A percentile compares a stretch with the other conserved stretches of the same genome.
phyloP scores from a whole-genome alignment of 2,113 vertebrate genomes.

The Sceloporus undulatus region DNA sequence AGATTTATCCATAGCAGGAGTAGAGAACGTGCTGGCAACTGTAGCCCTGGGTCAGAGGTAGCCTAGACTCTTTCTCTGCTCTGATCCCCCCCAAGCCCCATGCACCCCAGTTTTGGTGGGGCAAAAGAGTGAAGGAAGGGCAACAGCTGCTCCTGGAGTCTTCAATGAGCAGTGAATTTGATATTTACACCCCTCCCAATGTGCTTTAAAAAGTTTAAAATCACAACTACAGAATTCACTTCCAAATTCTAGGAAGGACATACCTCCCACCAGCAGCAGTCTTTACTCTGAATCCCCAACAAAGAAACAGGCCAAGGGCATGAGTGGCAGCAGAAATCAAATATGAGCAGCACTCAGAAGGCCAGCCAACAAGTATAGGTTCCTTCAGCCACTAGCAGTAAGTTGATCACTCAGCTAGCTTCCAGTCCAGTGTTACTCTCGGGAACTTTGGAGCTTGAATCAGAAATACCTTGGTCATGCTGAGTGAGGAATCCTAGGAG shows the following conservation, averaged over 20 bases:
- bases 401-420: neutral
- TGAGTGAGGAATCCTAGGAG: neutral
- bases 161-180: no score
- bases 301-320: neutral
- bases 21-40: neutral
- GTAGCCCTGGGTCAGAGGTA: no score
- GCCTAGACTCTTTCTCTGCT: neutral
- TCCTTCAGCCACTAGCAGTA: neutral
- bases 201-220: neutral
- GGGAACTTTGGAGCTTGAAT: neutral
- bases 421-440: neutral
- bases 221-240: neutral
- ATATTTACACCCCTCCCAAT: neutral
- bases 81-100: neutral
- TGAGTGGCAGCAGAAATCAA: neutral
- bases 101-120: neutral
- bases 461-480: neutral
- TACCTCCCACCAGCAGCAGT: neutral
- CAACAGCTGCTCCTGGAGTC: no score
- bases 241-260: neutral
- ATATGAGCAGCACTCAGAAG: neutral
- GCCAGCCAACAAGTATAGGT: neutral
- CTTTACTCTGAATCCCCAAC: neutral
- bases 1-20: neutral
- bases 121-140: no score